These are phyloP conservation scores for Brotogeris chrysoptera DNA, from an alignment of 2,797 vertebrate species.

Conservation along the genomic window DNA sequence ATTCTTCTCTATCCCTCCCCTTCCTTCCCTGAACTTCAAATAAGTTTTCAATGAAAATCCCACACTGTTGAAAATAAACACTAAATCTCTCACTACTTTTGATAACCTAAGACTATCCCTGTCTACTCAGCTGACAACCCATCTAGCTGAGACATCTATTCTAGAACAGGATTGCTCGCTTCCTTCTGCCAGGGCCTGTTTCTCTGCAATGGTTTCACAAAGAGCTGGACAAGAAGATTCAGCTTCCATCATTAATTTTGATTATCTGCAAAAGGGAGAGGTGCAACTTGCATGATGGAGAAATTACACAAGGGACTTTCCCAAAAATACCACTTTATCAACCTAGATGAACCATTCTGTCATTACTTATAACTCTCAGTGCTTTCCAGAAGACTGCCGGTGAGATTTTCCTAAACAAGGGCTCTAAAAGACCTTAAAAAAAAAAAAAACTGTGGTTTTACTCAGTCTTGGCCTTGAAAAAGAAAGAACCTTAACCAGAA, in stretches of 20 bases:
- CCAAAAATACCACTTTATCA: not conserved
- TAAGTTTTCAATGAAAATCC: not conserved
- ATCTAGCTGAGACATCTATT: not conserved
- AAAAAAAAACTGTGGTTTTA: accelerated
- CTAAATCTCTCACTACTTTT: not conserved
- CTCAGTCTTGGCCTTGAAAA: not conserved
- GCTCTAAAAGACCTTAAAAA: not conserved
- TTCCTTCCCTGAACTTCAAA: not conserved
- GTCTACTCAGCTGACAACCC: not conserved
- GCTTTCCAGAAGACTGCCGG: not conserved
- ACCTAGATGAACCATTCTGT: not conserved
- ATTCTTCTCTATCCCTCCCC: not conserved
- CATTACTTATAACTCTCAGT: accelerated
- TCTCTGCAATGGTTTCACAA: not conserved
- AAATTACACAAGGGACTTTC: not conserved
- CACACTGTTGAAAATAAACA: not conserved
- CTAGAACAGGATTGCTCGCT: not conserved
- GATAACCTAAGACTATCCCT: not conserved
- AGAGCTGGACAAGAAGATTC: not conserved
- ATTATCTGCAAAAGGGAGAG: not conserved
- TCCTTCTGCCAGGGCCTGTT: not conserved
- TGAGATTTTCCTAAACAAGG: not conserved
- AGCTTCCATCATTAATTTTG: not conserved
- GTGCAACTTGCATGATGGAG: too few species aligned
- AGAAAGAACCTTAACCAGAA: not conserved